Conservation (phyloP, 2,113 vertebrate genomes). For the Megaceryle torquata region DNA sequence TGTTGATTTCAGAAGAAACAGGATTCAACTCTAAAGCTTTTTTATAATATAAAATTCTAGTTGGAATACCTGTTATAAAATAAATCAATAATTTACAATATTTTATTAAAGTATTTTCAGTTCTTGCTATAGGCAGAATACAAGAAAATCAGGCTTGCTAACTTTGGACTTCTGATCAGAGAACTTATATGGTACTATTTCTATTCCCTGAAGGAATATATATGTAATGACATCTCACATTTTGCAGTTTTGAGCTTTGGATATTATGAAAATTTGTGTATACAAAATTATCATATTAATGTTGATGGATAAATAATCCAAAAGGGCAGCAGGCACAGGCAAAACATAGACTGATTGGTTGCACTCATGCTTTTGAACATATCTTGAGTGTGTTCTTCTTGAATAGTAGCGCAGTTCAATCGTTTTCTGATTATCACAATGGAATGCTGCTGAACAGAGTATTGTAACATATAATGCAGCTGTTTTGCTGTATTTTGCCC, state of each 20-base stretch:
- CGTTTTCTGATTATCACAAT: not conserved
- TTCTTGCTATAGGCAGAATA: not conserved
- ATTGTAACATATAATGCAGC: not conserved
- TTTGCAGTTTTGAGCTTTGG: not conserved
- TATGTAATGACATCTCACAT: not conserved
- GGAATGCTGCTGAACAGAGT: not conserved
- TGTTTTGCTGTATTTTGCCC: not conserved
- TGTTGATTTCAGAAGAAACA: not conserved
- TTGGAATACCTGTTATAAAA: not conserved
- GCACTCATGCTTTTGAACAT: not conserved
- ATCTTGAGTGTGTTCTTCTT: not conserved
- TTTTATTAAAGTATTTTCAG: not conserved
- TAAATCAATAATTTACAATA: not conserved
- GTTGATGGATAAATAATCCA: not conserved
- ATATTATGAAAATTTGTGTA: not conserved
- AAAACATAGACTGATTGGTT: not conserved
- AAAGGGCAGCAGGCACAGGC: not conserved
- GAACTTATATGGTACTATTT: not conserved
- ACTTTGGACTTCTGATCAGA: not conserved
- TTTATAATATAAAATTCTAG: not conserved
- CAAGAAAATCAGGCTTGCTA: not conserved
- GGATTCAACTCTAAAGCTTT: not conserved
- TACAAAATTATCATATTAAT: not conserved
- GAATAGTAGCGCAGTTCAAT: not conserved
- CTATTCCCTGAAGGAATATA: not conserved